Base-by-base conservation (phyloP, 2,113 vertebrate species). In the Thunnus maccoyii region DNA sequence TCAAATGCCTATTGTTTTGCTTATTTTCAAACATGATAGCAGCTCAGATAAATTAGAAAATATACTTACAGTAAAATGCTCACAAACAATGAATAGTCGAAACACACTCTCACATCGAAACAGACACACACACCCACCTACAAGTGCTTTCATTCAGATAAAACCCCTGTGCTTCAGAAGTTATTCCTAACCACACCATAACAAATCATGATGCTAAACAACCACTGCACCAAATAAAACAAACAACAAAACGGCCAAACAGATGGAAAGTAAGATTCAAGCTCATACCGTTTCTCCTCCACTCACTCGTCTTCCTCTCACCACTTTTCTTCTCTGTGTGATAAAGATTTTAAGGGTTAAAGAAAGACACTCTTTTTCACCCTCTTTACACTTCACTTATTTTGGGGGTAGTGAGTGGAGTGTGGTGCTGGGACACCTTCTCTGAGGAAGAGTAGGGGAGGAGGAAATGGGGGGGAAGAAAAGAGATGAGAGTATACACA, bases 241-340 rank as follows among this genome's bases (percentile, higher is more conserved):
- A 70, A 70, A 55, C 66, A 71, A 84, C 47, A 72, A 77, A 83
- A 54, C 69, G 48, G 60, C 75, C 71, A 68, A 86, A 77, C 48
- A 14, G 48, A 69, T 67, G 86, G 82, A 90, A 91, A 94, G 60
- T 76, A 86, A 88, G 48, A 82, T 56, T 78, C 63, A 85, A 83
- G 51, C 58, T 91, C 91, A 54, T 91, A 92, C 91, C 91, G 83
- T 92, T 84, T 88, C 76, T 88, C 76, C 79, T 85, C 72, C 80
- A 74, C 86, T 79, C 80, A 81, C 51, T 78, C 20, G 76, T 77
- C 72, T 46, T 68, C 80, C 88, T 88, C 83, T 85, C 72, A 61
- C 47, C 61, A 66, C 82, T 72, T 61, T 13, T 71, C 81, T 63
- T 72, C 81, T 75, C 76, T 82, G 52, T 62, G 47, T 58, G 36